Percentiles rank a stretch among this genome's conserved stretches.
Conservation (phyloP, 2,888 invertebrate genomes). For the Panopea generosa region DNA sequence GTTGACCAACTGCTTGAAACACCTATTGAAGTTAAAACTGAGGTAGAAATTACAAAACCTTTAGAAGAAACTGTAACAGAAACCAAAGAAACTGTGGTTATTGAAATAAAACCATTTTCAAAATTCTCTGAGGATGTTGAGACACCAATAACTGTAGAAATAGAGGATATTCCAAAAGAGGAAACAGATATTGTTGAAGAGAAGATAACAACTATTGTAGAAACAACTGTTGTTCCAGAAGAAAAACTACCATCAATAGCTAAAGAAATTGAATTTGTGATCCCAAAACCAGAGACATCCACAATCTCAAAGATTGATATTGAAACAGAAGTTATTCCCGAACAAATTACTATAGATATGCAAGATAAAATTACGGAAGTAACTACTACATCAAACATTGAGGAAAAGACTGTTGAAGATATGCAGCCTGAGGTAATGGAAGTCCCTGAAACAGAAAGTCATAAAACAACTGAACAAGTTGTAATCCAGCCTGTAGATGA, state of each 20-base stretch:
- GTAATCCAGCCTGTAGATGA: constrained; percentile 9
- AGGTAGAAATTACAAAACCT: constrained; percentile 31
- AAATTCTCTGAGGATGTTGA: constrained; percentile 13
- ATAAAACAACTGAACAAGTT: constrained; percentile 16
- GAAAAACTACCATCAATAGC: constrained; percentile 11
- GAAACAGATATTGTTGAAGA: constrained; percentile 27
- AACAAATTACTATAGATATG: constrained; percentile 3
- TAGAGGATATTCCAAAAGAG: constrained; percentile 14
- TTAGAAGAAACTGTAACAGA: constrained; percentile 42
- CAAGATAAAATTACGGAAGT: constrained; percentile 15
- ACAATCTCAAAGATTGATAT: constrained; percentile 9
- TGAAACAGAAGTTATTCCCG: neutral
- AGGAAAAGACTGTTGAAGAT: constrained; percentile 53
- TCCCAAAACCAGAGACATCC: constrained; percentile 48
- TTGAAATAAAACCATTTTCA: constrained; percentile 38
- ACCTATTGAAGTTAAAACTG: neutral
- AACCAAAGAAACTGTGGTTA: constrained; percentile 44
- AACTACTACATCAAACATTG: constrained; percentile 8
- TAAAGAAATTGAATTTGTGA: constrained; percentile 53
- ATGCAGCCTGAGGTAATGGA: constrained; percentile 59
- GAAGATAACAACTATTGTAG: constrained; percentile 24
- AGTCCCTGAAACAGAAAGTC: constrained; percentile 41
- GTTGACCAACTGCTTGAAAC: constrained; percentile 36
- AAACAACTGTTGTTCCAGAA: constrained; percentile 2
- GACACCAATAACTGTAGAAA: neutral